Evolutionary conservation across 2,113 vertebrate species (phyloP), one percentile per base, ranked within the genome.

Genomic region (Aythya baeri): DNA sequence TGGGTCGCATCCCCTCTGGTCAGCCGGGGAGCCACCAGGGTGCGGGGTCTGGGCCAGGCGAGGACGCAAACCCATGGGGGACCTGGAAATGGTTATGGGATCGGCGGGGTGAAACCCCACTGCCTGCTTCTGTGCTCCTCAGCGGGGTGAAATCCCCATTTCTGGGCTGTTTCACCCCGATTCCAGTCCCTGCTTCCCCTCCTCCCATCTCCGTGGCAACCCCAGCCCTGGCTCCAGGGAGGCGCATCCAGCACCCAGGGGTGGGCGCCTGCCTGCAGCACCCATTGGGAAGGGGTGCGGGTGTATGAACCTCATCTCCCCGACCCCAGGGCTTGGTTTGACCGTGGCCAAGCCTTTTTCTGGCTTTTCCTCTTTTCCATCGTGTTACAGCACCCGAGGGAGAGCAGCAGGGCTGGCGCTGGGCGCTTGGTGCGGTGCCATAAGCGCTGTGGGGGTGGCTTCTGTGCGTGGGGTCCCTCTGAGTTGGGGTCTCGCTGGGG

Each of bases 181-280:
- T 67, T 67, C 65, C 49, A 1, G 9, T 41, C 44, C 78, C 20
- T 41, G 20, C 44, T 62, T 32, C 49, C 91, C 62, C 85, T 31
- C 84, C 43, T 91, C 29, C 77, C 78, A 93, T 96, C 95, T 92
- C 96, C 89, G 92, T n/a, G 90, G 91, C 89, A 96, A 96, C 94
- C 93, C 68, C 78, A 16, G 54, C 50, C 4, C 73, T 93, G 23
- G 22, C 23, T 52, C 65, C 83, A 21, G 78, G 75, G 87, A 95
- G 95, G 89, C 23, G 81, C 91, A 91, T 70, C 66, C 17, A 7
- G 93, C 43, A 87, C 70, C 49, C 0, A 7, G 1, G 0, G 94
- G 94, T 93, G 72, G 93, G 95, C 95, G 89, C 55, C 5, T 10
- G 89, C 58, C 73, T 15, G 13, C 31, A 1, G 8, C 23, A 2